Percentiles rank a stretch among this genome's conserved stretches.
phyloP scores from a whole-genome alignment of 2,113 vertebrate genomes.

The Ia io region DNA sequence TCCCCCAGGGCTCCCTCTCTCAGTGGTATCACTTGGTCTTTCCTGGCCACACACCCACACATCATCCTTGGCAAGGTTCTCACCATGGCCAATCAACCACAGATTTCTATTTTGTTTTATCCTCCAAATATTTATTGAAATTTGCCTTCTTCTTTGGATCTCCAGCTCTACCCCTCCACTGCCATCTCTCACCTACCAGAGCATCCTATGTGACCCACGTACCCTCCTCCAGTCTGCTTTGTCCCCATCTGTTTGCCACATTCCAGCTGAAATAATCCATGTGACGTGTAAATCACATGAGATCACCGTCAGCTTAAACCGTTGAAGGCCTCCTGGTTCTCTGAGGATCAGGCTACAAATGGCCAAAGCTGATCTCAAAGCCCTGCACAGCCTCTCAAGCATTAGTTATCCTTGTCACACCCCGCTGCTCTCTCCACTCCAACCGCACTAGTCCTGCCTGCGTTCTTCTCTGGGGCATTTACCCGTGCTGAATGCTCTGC shows the following conservation, averaged over 20 bases:
- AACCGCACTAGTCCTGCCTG: not conserved
- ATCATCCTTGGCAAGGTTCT: not conserved
- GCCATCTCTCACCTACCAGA: not conserved
- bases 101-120: not conserved
- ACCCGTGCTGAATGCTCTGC: not conserved
- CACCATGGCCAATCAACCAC: fast-evolving
- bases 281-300: not conserved
- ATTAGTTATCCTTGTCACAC: not conserved
- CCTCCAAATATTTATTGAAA: not conserved
- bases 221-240: not conserved
- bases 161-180: not conserved
- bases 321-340: not conserved
- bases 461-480: not conserved
- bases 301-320: not conserved
- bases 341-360: not conserved
- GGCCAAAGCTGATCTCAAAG: not conserved
- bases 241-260: not conserved
- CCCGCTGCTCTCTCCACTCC: not conserved
- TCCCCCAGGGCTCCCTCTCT: not conserved
- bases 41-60: not conserved
- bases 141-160: not conserved
- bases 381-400: not conserved
- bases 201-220: not conserved
- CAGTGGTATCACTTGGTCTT: not conserved
- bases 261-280: not conserved